These are phyloP conservation scores for Tinamus major DNA, from an alignment of 2,797 vertebrate species.

Conservation along the genomic window DNA sequence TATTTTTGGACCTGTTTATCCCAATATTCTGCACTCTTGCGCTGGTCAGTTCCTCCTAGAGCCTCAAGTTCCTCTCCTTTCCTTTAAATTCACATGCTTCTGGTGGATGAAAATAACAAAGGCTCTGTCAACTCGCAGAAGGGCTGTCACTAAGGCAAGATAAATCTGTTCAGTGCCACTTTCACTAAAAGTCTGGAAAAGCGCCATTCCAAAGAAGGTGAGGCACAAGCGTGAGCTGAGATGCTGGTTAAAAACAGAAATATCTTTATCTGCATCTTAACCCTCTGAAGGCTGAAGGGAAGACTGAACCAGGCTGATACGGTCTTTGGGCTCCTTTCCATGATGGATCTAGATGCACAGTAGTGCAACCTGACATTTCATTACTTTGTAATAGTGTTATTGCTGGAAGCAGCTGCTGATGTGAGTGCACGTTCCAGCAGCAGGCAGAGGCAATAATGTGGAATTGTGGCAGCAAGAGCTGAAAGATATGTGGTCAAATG, in stretches of 20 bases:
- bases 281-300: not conserved
- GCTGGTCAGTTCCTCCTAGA: not conserved
- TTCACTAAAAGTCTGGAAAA: not conserved
- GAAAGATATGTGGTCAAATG: constrained; percentile 18
- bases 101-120: not conserved
- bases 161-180: not conserved
- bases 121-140: not conserved
- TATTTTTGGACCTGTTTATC: not conserved
- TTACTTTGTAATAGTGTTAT: constrained; percentile 43
- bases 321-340: constrained; percentile 28
- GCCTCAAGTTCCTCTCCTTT: not conserved
- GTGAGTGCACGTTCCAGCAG: constrained; percentile 4
- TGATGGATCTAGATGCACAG: constrained; percentile 11
- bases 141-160: not conserved
- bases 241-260: not conserved
- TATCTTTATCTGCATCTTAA: not conserved
- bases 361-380: constrained; percentile 41
- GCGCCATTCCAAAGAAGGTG: not conserved
- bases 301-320: not conserved
- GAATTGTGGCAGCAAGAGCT: constrained; percentile 18
- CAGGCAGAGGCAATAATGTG: not conserved
- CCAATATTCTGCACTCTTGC: not conserved
- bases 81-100: not conserved
- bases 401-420: constrained; percentile 52
- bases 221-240: not conserved